Evolutionary conservation across 2,888 invertebrate species (phyloP), one percentile per base, ranked within the genome.

Genomic region (Hipparchia semele): DNA sequence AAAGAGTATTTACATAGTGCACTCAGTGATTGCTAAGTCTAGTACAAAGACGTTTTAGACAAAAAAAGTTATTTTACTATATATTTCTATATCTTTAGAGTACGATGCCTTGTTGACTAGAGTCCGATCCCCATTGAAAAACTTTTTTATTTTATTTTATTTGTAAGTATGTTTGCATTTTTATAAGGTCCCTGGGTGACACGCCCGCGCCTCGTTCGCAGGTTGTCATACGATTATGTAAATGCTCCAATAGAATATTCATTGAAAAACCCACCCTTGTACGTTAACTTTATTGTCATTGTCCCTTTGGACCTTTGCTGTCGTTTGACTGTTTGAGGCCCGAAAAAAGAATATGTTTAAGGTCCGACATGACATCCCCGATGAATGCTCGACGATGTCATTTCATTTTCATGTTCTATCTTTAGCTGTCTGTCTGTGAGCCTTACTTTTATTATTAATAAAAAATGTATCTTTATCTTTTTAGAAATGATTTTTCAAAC

Each of bases 201-300:
- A 75, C 84, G 84, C 83, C 83, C 80, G 79, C 76, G 77, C 66
- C 85, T 85, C 87, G 90, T 91, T 90, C 90, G 83, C 91, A 85
- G 87, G 84, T 90, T 90, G 90, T 83, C 80, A 75, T 76, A 82
- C 83, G 84, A 88, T 88, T 91, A 91, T 91, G 90, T 76, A 87
- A 90, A 91, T 91, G 79, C 75, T 74, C 79, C 77, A 68, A 88
- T 89, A 86, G 82, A 88, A 89, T 89, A 90, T 90, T 88, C 89
- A 89, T 87, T 81, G 83, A 79, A 83, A 39, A 84, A 84, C 81
- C 83, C 82, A 88, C 88, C 89, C 88, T 84, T 82, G 83, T 54
- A 72, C 69, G 66, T 73, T 72, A 69, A 74, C 71, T 61, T 72
- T 72, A 64, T 73, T 58, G 66, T 71, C 60, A 69, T 71, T 69